Base-by-base conservation (phyloP, 2,113 vertebrate species). In the Formicarius rufipectus region DNA sequence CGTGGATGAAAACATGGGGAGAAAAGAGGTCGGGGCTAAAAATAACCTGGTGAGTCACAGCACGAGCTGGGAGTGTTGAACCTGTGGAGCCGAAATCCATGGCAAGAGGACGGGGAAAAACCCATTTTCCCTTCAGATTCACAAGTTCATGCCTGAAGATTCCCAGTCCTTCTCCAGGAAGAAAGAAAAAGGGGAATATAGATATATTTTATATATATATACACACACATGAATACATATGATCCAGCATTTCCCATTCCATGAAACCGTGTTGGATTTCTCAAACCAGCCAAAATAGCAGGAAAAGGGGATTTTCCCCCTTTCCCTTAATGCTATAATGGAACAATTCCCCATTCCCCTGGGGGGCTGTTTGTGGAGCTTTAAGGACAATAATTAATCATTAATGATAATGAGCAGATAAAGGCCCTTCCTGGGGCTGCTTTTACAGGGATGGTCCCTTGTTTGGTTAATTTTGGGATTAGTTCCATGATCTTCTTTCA, bases 101-200 rank as follows among this genome's bases (percentile, higher is more conserved):
- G 80, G 53, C n/a, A 37, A 59, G 47, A 33, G 31, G 5, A 37
- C 10, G 14, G 12, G 14, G 0, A 10, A 49, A 83, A 62, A n/a
- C 17, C 72, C 76, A 12, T 76, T 59, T 83, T 86, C 75, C 59
- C 59, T 84, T 89, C 0, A 0, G 56, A 49, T 58, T 66, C 39
- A 0, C 62, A 13, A 0, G 0, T 33, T 77, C 27, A 0, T 3
- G n/a, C 2, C 1, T 10, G 64, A 9, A 28, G 73, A 37, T 69
- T 60, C 84, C 45, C 12, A n/a, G 13, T 30, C 49, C 37, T 72
- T 49, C 84, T 31, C 31, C 28, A 4, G 63, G 62, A 37, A 58
- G 37, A 44, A 45, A 31, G 19, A 17, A 55, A 11, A 35, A 12
- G 18, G 22, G 5, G 15, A 22, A 15, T 6, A 7, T 1, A 15